A percentile compares a stretch with the other conserved stretches of the same genome.
Evolutionary conservation across 2,797 vertebrate genomes (phyloP).

Genomic region (Neomorphus geoffroyi): DNA sequence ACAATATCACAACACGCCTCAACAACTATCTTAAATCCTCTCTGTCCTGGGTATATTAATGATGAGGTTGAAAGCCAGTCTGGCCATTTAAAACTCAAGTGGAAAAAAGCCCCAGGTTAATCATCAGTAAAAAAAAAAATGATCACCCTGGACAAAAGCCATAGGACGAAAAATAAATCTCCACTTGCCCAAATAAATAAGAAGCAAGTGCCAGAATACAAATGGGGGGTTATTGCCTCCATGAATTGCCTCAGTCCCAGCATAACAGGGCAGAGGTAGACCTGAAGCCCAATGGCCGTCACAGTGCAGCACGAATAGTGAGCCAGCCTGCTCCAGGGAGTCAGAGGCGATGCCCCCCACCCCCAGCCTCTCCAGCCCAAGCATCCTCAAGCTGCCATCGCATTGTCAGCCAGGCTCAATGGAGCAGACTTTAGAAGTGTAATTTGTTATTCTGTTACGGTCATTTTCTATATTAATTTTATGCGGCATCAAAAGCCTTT

Average conservation of each 20-base stretch:
- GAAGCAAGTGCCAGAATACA: neutral
- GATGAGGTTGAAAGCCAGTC: neutral
- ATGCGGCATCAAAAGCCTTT: slow-evolving; percentile 56
- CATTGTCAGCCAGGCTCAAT: neutral
- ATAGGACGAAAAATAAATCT: neutral
- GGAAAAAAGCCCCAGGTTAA: neutral
- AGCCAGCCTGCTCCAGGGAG: neutral
- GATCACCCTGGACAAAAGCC: neutral
- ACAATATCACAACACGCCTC: neutral
- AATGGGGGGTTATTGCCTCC: rapidly evolving
- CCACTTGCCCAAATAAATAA: neutral
- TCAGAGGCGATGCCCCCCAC: rapidly evolving
- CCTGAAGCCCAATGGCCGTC: too few relatives aligned
- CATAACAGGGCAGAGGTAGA: rapidly evolving
- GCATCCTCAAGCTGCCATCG: neutral
- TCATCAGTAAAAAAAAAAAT: neutral
- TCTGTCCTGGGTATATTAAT: neutral
- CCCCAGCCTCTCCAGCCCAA: neutral
- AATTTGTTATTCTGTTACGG: slow-evolving; percentile 53
- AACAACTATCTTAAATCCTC: slow-evolving; percentile 17
- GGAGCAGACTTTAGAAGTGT: neutral
- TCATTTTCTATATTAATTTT: slow-evolving; percentile 62
- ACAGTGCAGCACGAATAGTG: rapidly evolving
- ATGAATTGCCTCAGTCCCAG: neutral
- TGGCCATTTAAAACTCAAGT: neutral